These are phyloP conservation scores for Marisa cornuarietis DNA, from an alignment of 1,140 invertebrate genomes.

Conservation along the genomic window DNA sequence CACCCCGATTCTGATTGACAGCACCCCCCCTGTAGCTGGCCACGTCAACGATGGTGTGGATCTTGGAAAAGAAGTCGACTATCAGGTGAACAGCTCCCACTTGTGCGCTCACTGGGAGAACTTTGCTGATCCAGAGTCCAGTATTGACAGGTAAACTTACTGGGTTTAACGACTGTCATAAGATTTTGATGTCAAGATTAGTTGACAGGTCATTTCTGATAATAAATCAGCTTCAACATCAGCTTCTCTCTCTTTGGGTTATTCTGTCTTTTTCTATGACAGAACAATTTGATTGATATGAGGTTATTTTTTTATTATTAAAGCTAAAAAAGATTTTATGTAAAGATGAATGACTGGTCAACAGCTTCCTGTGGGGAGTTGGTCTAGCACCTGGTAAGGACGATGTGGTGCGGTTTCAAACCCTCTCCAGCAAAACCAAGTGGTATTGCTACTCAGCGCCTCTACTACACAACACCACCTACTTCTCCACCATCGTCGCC, in stretches of 20 bases:
- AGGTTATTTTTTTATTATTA: neutral
- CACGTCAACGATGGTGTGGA: constrained; percentile 32
- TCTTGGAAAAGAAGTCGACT: constrained; percentile 26
- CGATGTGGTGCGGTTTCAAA: constrained; percentile 33
- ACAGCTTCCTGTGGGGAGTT: constrained; percentile 41
- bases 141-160: constrained; percentile 34
- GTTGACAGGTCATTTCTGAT: no score
- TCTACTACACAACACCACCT: constrained; percentile 38
- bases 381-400: constrained; percentile 29
- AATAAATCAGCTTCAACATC: no score
- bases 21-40: constrained; percentile 34
- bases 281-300: neutral
- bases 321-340: neutral
- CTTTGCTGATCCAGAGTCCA: constrained; percentile 41
- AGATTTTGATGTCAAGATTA: no score
- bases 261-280: neutral
- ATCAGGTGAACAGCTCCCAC: constrained; percentile 15
- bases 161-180: neutral
- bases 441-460: constrained; percentile 22
- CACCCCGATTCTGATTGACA: constrained; percentile 40
- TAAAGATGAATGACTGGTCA: neutral
- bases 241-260: no score
- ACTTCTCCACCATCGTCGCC: constrained; percentile 43
- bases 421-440: constrained; percentile 24
- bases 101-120: constrained; percentile 39